Evolutionary conservation across 2,888 invertebrate species (phyloP).

Genomic region (Aproaerema taeniolella): DNA sequence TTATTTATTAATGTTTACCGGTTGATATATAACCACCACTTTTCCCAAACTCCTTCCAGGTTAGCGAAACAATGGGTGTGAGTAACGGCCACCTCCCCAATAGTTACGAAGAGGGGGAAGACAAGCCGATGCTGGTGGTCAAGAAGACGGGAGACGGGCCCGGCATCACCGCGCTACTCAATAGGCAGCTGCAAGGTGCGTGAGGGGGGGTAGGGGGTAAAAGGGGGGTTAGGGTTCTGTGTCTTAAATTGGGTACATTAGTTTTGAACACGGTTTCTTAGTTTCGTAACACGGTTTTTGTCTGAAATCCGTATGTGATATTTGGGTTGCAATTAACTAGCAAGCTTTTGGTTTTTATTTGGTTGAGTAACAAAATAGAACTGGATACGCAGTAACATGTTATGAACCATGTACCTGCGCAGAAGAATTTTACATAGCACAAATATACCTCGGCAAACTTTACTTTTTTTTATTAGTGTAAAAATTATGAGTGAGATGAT

Average conservation of each 20-base stretch:
- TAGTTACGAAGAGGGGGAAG: slow-evolving; percentile 84
- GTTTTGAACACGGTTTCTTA: not conserved
- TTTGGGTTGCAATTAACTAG: too few species aligned
- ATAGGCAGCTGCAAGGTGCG: slow-evolving; percentile 85
- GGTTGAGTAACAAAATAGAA: too few species aligned
- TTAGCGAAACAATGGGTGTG: slow-evolving; percentile 87
- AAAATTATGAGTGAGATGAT: too few species aligned
- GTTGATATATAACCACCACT: too few species aligned
- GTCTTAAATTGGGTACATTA: not conserved
- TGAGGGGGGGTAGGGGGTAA: not conserved
- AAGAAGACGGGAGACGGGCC: slow-evolving; percentile 86
- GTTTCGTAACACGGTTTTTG: not conserved
- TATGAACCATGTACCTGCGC: too few species aligned
- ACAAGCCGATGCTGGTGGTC: slow-evolving; percentile 86
- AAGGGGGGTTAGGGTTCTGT: not conserved
- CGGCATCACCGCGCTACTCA: slow-evolving; percentile 86
- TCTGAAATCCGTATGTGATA: too few species aligned
- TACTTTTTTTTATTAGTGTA: too few species aligned
- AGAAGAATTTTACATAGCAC: too few species aligned
- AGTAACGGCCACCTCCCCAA: slow-evolving; percentile 85
- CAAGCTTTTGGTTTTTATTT: too few species aligned
- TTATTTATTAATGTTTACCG: too few species aligned
- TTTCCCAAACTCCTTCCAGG: slow-evolving; percentile 64
- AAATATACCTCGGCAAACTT: too few species aligned
- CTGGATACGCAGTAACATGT: too few species aligned